Conservation (phyloP, 2,797 vertebrate genomes). For the Lateolabrax maculatus region DNA sequence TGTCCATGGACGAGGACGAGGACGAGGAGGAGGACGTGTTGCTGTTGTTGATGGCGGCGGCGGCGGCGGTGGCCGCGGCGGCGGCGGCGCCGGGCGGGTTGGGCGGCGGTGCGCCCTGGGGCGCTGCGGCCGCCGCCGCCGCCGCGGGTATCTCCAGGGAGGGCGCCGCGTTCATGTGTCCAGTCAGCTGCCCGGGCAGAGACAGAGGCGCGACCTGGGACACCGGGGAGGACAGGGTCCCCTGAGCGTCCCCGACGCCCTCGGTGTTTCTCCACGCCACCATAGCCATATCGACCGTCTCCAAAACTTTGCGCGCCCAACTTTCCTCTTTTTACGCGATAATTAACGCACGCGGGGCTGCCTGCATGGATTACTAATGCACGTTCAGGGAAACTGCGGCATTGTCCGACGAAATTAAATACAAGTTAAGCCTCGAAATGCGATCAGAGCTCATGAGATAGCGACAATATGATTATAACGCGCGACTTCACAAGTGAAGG, state of each 20-base stretch:
- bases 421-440: slow-evolving; percentile 6
- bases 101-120: slow-evolving; percentile 88
- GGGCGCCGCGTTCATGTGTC: slow-evolving; percentile 76
- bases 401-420: slow-evolving; percentile 37
- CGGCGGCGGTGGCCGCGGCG: slow-evolving; percentile 84
- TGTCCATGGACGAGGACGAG: slow-evolving; percentile 86
- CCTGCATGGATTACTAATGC: slow-evolving; percentile 17
- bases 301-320: slow-evolving; percentile 73
- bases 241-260: slow-evolving; percentile 92
- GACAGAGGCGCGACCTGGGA: slow-evolving; percentile 89
- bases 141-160: slow-evolving; percentile 86
- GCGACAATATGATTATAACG: slow-evolving; percentile 30
- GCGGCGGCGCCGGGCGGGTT: slow-evolving; percentile 86
- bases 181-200: slow-evolving; percentile 75
- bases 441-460: slow-evolving; percentile 4
- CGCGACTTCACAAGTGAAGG: slow-evolving; percentile 35
- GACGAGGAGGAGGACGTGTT: slow-evolving; percentile 75
- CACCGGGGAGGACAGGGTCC: slow-evolving; percentile 91
- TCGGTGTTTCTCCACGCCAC: slow-evolving; percentile 96
- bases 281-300: slow-evolving; percentile 95
- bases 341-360: slow-evolving; percentile 40
- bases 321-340: slow-evolving; percentile 50
- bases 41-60: slow-evolving; percentile 77
- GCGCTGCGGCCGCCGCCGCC: slow-evolving; percentile 87
- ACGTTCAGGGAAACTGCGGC: slow-evolving; percentile 39